A percentile compares a stretch with the other conserved stretches of the same genome.
Conservation (phyloP, 2,888 invertebrate genomes). For the Tanypteryx hageni region DNA sequence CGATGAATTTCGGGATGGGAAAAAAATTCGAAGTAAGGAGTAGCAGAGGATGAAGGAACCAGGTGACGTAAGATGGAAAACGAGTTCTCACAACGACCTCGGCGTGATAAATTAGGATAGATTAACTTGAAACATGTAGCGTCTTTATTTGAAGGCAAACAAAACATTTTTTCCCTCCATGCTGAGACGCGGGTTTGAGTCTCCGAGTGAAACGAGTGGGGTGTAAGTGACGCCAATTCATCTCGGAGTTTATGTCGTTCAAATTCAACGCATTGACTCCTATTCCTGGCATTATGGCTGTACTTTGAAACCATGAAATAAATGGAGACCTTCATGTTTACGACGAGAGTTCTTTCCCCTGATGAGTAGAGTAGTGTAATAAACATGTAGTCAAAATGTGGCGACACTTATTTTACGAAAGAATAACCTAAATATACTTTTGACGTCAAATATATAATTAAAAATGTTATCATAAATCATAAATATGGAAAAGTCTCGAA, state of each 20-base stretch:
- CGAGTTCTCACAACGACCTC: neutral
- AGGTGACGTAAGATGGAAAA: neutral
- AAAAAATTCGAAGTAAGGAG: neutral
- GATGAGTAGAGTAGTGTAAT: no score
- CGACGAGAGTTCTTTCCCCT: no score
- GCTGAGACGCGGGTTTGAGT: neutral
- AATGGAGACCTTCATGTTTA: no score
- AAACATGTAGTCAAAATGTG: no score
- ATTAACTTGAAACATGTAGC: neutral
- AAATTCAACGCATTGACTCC: neutral
- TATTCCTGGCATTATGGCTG: neutral
- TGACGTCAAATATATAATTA: no score
- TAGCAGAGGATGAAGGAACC: neutral
- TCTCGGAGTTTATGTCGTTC: neutral
- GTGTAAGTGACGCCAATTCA: neutral
- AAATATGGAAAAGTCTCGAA: no score
- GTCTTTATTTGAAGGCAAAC: neutral
- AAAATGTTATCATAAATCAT: no score
- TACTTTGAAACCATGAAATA: neutral
- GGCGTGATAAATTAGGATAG: neutral
- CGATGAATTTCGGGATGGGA: no score
- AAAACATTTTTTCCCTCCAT: neutral
- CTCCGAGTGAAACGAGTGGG: neutral
- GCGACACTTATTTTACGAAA: no score
- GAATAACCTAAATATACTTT: no score